Conservation (phyloP, 2,113 vertebrate genomes). For the Chaenocephalus aceratus region DNA sequence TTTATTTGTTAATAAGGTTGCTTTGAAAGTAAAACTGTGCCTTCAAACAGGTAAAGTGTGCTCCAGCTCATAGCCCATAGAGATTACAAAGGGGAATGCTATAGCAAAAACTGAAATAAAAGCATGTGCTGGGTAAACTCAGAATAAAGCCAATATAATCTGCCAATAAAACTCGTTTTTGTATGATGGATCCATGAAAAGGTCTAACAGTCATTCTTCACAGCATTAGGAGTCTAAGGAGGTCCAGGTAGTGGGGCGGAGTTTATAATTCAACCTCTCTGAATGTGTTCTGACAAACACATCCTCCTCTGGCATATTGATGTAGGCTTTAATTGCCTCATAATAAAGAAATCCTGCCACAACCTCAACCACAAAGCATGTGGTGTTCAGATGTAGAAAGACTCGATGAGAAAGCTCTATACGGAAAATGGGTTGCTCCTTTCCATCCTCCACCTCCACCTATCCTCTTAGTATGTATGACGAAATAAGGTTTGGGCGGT, state of each 20-base stretch:
- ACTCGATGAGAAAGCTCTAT: not conserved
- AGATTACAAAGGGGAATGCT: no score
- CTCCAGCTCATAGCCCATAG: no score
- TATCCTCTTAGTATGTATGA: not conserved
- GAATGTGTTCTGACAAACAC: not conserved
- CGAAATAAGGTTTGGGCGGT: not conserved
- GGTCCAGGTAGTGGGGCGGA: not conserved
- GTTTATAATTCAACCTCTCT: not conserved
- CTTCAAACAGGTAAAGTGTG: no score
- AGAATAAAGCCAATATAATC: not conserved
- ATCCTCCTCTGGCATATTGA: not conserved
- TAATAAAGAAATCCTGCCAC: not conserved
- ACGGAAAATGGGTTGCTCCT: not conserved
- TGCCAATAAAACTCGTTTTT: not conserved
- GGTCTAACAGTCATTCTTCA: not conserved
- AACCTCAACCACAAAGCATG: constrained; percentile 1
- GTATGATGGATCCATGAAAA: not conserved
- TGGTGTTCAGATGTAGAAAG: not conserved
- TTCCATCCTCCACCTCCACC: not conserved
- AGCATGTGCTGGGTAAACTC: not conserved
- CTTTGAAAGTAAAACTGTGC: no score
- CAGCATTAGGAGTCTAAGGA: no score
- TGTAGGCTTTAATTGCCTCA: not conserved
- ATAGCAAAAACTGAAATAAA: no score
- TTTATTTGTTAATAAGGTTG: no score